These are phyloP conservation scores for Silurus glanis DNA, from an alignment of 2,113 vertebrate genomes.

Conservation along the genomic window DNA sequence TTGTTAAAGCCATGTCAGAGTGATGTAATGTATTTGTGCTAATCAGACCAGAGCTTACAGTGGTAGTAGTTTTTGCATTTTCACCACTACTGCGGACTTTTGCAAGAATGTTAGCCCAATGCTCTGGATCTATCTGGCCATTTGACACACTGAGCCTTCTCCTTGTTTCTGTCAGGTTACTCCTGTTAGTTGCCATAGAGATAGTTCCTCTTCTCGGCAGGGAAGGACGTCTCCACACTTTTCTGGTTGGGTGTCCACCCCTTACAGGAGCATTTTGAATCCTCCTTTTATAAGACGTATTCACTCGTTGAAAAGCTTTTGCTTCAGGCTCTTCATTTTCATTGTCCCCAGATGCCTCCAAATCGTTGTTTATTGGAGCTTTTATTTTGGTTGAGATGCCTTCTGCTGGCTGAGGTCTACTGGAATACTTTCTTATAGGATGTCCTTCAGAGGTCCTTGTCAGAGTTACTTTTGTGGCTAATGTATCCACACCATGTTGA, in stretches of 20 bases:
- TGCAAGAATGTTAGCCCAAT: constrained; percentile 87
- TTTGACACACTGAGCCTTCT: constrained; percentile 78
- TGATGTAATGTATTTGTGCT: constrained; percentile 50
- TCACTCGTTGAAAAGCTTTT: constrained; percentile 24
- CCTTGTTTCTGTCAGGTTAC: constrained; percentile 70
- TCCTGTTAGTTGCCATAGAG: constrained; percentile 67
- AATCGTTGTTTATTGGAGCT: constrained; percentile 60
- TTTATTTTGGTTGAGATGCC: constrained; percentile 66
- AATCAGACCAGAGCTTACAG: constrained; percentile 44
- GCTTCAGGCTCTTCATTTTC: constrained; percentile 45
- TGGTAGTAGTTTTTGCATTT: constrained; percentile 59
- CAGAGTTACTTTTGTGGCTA: constrained; percentile 72
- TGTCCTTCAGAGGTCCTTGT: constrained; percentile 61
- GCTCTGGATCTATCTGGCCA: constrained; percentile 84
- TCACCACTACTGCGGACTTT: constrained; percentile 79
- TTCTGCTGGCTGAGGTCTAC: constrained; percentile 71
- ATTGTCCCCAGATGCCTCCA: constrained; percentile 77
- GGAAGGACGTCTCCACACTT: constrained; percentile 57
- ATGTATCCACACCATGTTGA: constrained; percentile 76
- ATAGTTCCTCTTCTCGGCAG: constrained; percentile 56
- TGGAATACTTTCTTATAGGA: constrained; percentile 66
- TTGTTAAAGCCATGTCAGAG: constrained; percentile 7
- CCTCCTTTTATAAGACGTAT: constrained; percentile 42
- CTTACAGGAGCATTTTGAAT: constrained; percentile 35
- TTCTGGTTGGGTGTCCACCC: constrained; percentile 60